Conservation (phyloP, 2,797 vertebrate species). For the Sebastes matsubarae region DNA sequence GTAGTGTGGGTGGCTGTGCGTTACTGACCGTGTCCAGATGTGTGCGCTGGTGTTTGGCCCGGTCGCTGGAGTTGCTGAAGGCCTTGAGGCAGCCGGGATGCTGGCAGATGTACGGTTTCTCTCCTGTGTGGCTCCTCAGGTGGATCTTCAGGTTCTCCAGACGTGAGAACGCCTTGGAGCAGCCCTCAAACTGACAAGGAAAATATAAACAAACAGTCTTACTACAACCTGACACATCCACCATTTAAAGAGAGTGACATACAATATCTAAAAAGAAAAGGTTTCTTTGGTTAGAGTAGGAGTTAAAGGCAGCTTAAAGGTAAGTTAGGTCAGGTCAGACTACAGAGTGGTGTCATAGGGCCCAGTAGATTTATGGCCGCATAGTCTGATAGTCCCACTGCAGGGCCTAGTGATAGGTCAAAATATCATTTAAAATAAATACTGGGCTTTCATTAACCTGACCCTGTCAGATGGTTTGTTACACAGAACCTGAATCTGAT, state of each 20-base stretch:
- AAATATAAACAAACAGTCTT: not conserved
- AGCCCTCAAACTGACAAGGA: constrained; percentile 78
- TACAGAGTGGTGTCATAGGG: too few species aligned
- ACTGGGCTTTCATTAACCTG: not conserved
- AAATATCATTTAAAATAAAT: not conserved
- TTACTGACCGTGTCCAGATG: constrained; percentile 81
- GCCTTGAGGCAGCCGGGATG: constrained; percentile 80
- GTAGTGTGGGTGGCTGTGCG: not conserved
- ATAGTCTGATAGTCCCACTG: not conserved
- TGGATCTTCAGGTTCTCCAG: constrained; percentile 85
- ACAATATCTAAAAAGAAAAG: not conserved
- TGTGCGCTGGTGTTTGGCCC: constrained; percentile 82
- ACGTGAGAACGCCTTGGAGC: constrained; percentile 81
- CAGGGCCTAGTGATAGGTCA: too few species aligned
- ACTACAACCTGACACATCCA: not conserved
- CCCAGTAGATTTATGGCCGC: too few species aligned
- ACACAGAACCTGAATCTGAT: too few species aligned
- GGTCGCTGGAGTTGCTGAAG: constrained; percentile 84
- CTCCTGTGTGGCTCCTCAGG: constrained; percentile 81
- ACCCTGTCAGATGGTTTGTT: too few species aligned
- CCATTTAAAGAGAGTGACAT: not conserved
- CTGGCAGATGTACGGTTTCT: constrained; percentile 82
- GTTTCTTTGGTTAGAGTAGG: not conserved
- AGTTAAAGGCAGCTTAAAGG: not conserved
- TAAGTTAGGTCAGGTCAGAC: not conserved